Base-by-base conservation (phyloP, 2,797 vertebrate genomes). In the Pangasius macronema region DNA sequence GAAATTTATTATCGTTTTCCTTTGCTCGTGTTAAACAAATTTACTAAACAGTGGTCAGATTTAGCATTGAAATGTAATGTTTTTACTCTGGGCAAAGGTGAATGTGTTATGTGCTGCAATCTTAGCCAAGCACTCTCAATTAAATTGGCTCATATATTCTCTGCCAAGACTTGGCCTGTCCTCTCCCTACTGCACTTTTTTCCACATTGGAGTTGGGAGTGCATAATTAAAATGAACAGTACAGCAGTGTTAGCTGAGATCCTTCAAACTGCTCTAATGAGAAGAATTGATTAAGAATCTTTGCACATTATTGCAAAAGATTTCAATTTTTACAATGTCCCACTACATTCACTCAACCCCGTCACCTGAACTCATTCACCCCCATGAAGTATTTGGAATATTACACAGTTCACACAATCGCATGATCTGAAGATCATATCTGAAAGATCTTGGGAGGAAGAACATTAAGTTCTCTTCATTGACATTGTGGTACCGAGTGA, bases 21-120 rank as follows among this genome's bases (percentile, higher is more conserved):
- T 68, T 33, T 36, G 1, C 30, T 72, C 24, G 2, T 39, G 18
- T 39, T 72, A 39, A 70, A 39, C 67, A 67, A 33, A 70, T 39
- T 20, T 36, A 70, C 33, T 39, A 42, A 22, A 3, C 16, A 72
- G 8, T 42, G 36, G 68, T 39, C 10, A 20, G 39, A 24, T 3
- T 39, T 22, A 72, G 36, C 36, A 39, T 72, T 72, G 33, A 39
- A 22, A 72, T 68, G 65, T 36, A 18, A 36, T 39, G 20, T 72
- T 72, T 72, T 42, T 42, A 72, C 8, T 39, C 33, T 39, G 20
- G 18, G 8, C 33, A 39, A 39, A 42, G 18, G 7, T 22, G 36
- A 72, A 72, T 72, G 22, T 72, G 68, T 72, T 68, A 68, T 70
- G 68, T 42, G 36, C 18, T 42, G 68, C 68, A 72, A 72, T 72